phyloP scores from a whole-genome alignment of 1,140 invertebrate species.

The Pristionchus pacificus region DNA sequence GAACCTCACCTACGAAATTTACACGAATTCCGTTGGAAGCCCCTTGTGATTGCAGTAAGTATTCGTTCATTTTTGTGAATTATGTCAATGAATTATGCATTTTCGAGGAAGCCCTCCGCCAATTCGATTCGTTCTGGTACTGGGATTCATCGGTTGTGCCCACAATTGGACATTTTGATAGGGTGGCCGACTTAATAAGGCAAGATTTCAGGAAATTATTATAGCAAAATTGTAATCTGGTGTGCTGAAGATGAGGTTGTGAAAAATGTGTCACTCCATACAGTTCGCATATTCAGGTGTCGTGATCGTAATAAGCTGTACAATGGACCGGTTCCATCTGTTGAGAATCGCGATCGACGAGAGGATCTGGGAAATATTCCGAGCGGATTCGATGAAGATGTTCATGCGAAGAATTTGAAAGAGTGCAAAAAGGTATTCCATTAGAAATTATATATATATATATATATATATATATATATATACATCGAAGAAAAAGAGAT shows the following conservation, averaged over 20 bases:
- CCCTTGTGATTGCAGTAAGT: constrained; percentile 1
- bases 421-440: not conserved
- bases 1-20: not conserved
- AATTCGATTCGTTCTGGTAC: not conserved
- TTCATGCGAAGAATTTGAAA: not conserved
- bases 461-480: too few species aligned
- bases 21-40: not conserved
- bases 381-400: not conserved
- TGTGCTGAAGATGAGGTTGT: too few species aligned
- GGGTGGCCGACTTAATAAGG: not conserved
- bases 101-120: not conserved
- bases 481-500: too few species aligned
- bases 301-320: too few species aligned
- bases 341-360: not conserved
- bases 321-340: too few species aligned
- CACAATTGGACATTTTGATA: not conserved
- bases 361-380: not conserved
- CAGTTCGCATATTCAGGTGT: too few species aligned
- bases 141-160: not conserved
- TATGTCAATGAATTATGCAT: not conserved
- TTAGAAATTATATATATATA: too few species aligned
- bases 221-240: too few species aligned
- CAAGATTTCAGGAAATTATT: too few species aligned
- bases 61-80: not conserved
- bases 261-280: too few species aligned